These are phyloP conservation scores for Poecile atricapillus DNA, from an alignment of 2,113 vertebrate genomes.

Conservation along the genomic window DNA sequence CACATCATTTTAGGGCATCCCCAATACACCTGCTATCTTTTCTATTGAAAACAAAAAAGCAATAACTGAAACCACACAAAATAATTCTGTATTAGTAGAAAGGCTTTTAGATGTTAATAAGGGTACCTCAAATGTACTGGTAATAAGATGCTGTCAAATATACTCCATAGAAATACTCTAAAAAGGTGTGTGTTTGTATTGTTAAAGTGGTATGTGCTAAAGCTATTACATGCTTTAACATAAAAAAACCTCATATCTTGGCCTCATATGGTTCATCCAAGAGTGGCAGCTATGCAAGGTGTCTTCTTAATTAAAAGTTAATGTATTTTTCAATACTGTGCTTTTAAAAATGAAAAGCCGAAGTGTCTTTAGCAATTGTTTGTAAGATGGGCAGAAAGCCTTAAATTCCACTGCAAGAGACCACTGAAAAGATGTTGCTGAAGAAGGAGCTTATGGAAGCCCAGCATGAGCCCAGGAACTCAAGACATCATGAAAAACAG, in stretches of 20 bases:
- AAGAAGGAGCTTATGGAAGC: conserved; percentile 28
- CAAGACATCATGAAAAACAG: conserved; percentile 20
- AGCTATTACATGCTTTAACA: neutral
- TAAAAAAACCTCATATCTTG: neutral
- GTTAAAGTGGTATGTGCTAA: neutral
- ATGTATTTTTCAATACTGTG: conserved; percentile 34
- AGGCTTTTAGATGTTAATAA: neutral
- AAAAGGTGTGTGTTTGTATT: neutral
- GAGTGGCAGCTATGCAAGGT: neutral
- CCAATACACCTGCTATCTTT: neutral
- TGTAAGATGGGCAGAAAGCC: neutral
- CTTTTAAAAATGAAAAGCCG: conserved; percentile 2
- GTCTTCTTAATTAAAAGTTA: conserved; percentile 2
- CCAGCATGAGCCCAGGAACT: neutral
- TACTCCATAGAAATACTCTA: neutral
- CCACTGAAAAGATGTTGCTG: neutral
- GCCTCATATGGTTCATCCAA: neutral
- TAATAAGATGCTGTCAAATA: neutral
- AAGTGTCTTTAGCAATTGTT: neutral
- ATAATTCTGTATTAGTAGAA: neutral
- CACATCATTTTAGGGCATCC: fast-evolving
- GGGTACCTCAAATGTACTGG: neutral
- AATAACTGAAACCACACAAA: neutral
- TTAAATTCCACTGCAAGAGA: neutral
- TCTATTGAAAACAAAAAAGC: neutral